phyloP scores from a whole-genome alignment of 2,797 vertebrate species.

The Sparidentex hasta region DNA sequence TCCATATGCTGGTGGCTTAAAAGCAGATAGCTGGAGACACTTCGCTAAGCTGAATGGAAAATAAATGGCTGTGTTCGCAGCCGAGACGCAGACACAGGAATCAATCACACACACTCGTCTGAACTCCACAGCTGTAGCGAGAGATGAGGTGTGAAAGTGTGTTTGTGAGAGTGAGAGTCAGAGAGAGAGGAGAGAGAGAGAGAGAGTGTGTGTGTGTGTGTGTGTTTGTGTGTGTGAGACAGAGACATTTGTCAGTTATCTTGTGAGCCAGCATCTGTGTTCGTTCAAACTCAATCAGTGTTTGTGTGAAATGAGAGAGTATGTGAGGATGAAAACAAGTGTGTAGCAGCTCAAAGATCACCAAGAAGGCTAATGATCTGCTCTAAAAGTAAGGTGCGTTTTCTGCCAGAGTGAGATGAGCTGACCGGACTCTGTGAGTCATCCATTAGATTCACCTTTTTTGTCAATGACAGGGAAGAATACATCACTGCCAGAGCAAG shows the following conservation, averaged over 20 bases:
- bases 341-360: slow-evolving; percentile 27
- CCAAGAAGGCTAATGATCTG: slow-evolving; percentile 25
- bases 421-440: slow-evolving; percentile 34
- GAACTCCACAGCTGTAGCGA: slow-evolving; percentile 75
- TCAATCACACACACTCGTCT: slow-evolving; percentile 81
- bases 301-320: neutral
- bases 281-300: slow-evolving; percentile 22
- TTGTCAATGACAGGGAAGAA: no score
- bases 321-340: neutral
- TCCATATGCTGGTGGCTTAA: slow-evolving; percentile 88
- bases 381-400: slow-evolving; percentile 29
- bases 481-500: no score
- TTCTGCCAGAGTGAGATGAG: neutral
- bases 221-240: neutral
- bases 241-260: slow-evolving; percentile 26
- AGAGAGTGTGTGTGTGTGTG: neutral
- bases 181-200: slow-evolving; percentile 7
- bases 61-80: slow-evolving; percentile 80
- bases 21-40: slow-evolving; percentile 85
- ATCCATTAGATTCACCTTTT: slow-evolving; percentile 17
- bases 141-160: slow-evolving; percentile 79
- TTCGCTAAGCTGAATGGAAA: slow-evolving; percentile 87
- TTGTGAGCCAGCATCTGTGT: slow-evolving; percentile 55
- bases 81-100: slow-evolving; percentile 77
- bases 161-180: slow-evolving; percentile 23